Percentiles rank a stretch among this genome's conserved stretches.
These are phyloP conservation scores for Melanostoma mellinum DNA, from an alignment of 2,888 invertebrate species.

Conservation along the genomic window DNA sequence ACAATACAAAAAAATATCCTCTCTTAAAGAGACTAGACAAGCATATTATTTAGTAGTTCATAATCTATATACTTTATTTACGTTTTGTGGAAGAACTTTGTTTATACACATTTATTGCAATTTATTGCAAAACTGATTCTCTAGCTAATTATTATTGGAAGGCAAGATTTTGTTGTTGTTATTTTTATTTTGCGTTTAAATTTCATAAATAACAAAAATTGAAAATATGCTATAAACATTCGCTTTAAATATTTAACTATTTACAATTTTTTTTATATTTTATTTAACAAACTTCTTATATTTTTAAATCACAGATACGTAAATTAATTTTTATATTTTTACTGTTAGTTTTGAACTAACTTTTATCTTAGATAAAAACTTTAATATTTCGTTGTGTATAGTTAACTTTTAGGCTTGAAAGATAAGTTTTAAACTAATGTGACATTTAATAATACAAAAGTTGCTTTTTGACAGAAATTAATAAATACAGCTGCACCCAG, in stretches of 20 bases:
- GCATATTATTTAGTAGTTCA: conserved; percentile 20
- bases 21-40: conserved; percentile 71
- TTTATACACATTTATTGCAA: conserved; percentile 54
- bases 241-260: conserved; percentile 27
- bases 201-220: conserved; percentile 46
- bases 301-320: conserved; percentile 69
- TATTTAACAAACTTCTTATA: conserved; percentile 56
- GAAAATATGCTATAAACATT: conserved; percentile 11
- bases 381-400: conserved; percentile 3
- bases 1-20: conserved; percentile 23
- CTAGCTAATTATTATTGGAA: conserved; percentile 59
- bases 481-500: conserved; percentile 44
- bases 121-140: conserved; percentile 55
- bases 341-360: conserved; percentile 64
- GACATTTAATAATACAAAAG: conserved; percentile 64
- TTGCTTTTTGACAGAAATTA: conserved; percentile 17
- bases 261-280: conserved; percentile 31
- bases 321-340: conserved; percentile 28
- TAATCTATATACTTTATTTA: conserved; percentile 9
- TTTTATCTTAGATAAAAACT: conserved; percentile 22
- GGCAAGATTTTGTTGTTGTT: conserved; percentile 74
- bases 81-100: conserved; percentile 59
- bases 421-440: conserved; percentile 48
- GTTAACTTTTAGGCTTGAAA: conserved; percentile 3
- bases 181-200: conserved; percentile 19